These are phyloP conservation scores for Mythimna ferrago DNA, from an alignment of 2,888 invertebrate genomes.

Conservation along the genomic window DNA sequence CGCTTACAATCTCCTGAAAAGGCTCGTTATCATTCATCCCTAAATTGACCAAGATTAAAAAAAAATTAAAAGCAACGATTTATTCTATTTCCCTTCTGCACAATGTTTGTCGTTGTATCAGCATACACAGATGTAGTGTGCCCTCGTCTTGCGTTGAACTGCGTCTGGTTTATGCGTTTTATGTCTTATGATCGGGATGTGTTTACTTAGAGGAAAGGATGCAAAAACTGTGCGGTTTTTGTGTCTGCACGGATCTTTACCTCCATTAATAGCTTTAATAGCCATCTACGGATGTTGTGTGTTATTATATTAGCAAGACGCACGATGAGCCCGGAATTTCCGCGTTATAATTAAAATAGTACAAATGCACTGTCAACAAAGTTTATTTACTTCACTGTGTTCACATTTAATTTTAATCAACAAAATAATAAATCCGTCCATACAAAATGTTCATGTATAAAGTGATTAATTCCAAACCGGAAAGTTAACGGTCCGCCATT, in stretches of 20 bases:
- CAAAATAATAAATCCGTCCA: constrained; percentile 34
- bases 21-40: neutral
- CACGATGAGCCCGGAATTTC: constrained; percentile 24
- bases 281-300: constrained; percentile 31
- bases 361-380: constrained; percentile 2
- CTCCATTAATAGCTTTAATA: constrained; percentile 32
- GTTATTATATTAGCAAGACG: constrained; percentile 27
- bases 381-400: constrained; percentile 5
- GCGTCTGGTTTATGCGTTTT: constrained; percentile 52
- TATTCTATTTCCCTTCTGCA: constrained; percentile 37
- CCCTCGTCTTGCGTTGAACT: constrained; percentile 39
- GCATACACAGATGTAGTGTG: constrained; percentile 51
- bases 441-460: constrained; percentile 24
- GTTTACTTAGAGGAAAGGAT: constrained; percentile 54
- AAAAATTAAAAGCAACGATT: neutral
- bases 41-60: neutral
- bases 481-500: constrained; percentile 40
- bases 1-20: no score
- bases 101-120: neutral
- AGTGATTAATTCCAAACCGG: constrained; percentile 37
- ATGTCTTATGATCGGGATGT: constrained; percentile 49
- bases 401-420: constrained; percentile 31
- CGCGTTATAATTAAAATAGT: constrained; percentile 21
- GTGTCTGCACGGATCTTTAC: constrained; percentile 47
- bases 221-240: constrained; percentile 55